Conservation (phyloP, 1,140 invertebrate genomes). For the Ladona fulva region DNA sequence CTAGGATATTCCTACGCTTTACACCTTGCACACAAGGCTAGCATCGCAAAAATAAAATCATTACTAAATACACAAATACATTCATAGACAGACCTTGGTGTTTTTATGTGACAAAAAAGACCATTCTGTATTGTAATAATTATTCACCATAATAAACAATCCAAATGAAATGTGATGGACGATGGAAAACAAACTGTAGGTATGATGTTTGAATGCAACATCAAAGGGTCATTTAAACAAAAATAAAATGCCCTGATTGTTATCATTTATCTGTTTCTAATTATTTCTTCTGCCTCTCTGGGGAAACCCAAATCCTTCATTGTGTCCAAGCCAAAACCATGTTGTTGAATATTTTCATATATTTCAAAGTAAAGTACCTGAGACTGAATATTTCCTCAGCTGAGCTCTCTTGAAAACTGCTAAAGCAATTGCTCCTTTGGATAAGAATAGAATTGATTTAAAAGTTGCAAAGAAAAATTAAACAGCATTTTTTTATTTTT, state of each 20-base stretch:
- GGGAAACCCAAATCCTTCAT: no score
- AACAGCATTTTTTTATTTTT: no score
- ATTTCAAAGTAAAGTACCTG: no score
- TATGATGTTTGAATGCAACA: constrained; percentile 10
- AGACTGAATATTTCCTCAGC: no score
- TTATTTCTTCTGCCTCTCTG: neutral
- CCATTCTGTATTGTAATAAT: constrained; percentile 7
- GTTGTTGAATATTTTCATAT: no score
- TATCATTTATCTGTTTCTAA: constrained; percentile 3
- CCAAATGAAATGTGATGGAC: constrained; percentile 9
- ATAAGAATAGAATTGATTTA: no score
- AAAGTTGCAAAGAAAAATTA: no score
- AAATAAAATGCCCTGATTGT: constrained; percentile 10
- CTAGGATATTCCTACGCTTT: constrained; percentile 5
- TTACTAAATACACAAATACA: constrained; percentile 10
- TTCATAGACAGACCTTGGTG: constrained; percentile 8
- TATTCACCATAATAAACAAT: constrained; percentile 5
- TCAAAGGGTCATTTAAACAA: constrained; percentile 10
- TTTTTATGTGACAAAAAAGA: constrained; percentile 10
- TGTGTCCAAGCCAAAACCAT: no score
- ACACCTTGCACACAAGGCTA: constrained; percentile 7
- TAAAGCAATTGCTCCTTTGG: no score
- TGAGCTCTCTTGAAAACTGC: no score
- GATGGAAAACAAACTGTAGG: constrained; percentile 5
- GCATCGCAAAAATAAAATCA: constrained; percentile 9